phyloP scores from a whole-genome alignment of 37 sponge, comb jelly and placozoan genomes.

The Beroe forskalii region DNA sequence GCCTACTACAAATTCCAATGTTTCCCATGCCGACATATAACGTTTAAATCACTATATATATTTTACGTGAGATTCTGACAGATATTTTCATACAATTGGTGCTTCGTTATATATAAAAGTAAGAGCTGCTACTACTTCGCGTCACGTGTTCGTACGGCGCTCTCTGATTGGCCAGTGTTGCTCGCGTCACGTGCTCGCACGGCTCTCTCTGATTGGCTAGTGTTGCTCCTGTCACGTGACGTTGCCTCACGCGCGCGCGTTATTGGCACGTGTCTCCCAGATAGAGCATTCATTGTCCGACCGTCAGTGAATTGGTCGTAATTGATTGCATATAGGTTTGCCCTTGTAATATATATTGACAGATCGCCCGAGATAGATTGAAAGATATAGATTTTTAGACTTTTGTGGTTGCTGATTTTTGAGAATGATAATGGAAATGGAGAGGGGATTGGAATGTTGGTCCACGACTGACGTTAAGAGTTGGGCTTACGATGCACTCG shows the following conservation, averaged over 20 bases:
- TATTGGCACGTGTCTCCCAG: conserved; percentile 39
- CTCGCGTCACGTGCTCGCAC: background rate
- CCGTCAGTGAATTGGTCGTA: background rate
- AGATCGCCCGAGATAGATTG: background rate
- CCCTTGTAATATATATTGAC: background rate
- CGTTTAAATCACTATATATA: too few relatives aligned
- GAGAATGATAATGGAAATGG: background rate
- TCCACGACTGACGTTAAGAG: background rate
- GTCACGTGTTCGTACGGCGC: too few relatives aligned
- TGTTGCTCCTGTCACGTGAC: background rate
- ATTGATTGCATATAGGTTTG: conserved; percentile 3
- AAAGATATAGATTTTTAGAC: background rate
- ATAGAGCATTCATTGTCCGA: conserved; percentile 44
- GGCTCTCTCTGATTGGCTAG: conserved; percentile 46
- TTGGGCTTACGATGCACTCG: conserved; percentile 23
- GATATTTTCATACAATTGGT: too few relatives aligned
- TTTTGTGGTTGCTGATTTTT: background rate
- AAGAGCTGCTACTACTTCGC: too few relatives aligned
- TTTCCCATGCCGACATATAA: too few relatives aligned
- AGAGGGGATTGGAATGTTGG: background rate
- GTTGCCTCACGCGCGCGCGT: conserved; percentile 42
- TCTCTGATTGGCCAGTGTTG: too few relatives aligned
- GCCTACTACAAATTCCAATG: too few relatives aligned
- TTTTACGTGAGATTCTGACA: too few relatives aligned
- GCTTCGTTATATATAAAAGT: too few relatives aligned